phyloP scores from a whole-genome alignment of 2,113 vertebrate species.

The Tinamus guttatus region DNA sequence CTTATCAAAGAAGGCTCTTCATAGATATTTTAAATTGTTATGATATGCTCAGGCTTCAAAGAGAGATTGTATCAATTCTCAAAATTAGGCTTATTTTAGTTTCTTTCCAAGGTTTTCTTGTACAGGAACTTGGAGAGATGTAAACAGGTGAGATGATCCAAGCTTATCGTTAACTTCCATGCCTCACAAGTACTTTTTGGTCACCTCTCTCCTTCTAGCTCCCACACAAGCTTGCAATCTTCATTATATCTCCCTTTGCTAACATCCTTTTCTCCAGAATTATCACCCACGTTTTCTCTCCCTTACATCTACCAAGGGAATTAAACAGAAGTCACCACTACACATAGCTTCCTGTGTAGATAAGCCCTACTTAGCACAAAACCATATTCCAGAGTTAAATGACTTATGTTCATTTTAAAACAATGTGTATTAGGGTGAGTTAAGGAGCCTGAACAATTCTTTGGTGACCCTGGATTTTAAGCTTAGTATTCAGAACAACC shows the following conservation, averaged over 20 bases:
- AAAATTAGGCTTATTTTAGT: background rate
- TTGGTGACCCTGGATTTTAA: background rate
- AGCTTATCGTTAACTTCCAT: background rate
- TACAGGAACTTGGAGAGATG: background rate
- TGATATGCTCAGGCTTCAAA: background rate
- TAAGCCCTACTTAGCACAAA: background rate
- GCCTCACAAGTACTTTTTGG: background rate
- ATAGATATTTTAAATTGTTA: background rate
- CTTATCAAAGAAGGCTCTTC: background rate
- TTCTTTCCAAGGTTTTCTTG: background rate
- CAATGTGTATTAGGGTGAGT: background rate
- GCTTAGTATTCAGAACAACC: background rate
- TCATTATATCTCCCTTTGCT: background rate
- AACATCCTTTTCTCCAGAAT: too few species aligned
- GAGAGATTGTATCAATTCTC: background rate
- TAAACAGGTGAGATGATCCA: background rate
- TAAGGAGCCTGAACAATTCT: background rate
- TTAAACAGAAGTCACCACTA: background rate
- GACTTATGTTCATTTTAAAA: too few species aligned
- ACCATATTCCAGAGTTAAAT: background rate
- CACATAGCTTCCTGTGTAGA: background rate
- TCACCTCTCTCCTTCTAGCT: fast-evolving
- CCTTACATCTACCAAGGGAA: background rate
- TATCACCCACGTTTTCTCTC: background rate
- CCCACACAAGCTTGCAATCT: background rate